phyloP scores from a whole-genome alignment of 2,113 vertebrate genomes.

The Conger conger region DNA sequence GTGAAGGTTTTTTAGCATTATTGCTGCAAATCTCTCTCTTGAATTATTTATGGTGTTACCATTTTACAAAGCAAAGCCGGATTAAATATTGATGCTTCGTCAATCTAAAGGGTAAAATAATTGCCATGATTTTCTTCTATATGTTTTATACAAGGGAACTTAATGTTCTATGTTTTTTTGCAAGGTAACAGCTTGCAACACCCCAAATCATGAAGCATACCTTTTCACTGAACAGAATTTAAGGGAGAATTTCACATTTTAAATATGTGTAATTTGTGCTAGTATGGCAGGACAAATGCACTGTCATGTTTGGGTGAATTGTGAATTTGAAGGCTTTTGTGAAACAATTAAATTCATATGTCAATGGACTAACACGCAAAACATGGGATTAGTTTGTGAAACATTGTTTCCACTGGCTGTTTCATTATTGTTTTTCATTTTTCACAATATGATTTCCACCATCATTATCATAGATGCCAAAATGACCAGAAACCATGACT shows the following conservation, averaged over 20 bases:
- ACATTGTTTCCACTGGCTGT: no score
- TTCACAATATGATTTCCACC: no score
- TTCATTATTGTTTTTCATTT: no score
- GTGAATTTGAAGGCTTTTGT: neutral
- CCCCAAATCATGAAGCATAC: neutral
- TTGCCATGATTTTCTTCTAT: neutral
- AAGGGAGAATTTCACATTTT: neutral
- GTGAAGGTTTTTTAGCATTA: neutral
- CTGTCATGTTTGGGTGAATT: neutral
- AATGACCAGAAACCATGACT: no score
- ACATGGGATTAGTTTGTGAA: no score
- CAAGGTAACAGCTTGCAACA: neutral
- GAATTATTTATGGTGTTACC: neutral
- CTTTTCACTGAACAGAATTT: neutral
- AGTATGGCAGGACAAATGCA: no score
- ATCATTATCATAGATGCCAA: no score
- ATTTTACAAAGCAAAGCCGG: slow-evolving; percentile 13
- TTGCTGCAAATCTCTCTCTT: neutral
- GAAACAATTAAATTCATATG: neutral
- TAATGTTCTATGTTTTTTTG: neutral
- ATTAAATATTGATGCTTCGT: neutral
- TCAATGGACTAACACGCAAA: no score
- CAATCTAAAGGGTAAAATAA: neutral
- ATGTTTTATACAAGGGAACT: neutral
- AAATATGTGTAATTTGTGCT: no score